Conservation (phyloP, 2,888 invertebrate species). For the Diplazon laetatorius region DNA sequence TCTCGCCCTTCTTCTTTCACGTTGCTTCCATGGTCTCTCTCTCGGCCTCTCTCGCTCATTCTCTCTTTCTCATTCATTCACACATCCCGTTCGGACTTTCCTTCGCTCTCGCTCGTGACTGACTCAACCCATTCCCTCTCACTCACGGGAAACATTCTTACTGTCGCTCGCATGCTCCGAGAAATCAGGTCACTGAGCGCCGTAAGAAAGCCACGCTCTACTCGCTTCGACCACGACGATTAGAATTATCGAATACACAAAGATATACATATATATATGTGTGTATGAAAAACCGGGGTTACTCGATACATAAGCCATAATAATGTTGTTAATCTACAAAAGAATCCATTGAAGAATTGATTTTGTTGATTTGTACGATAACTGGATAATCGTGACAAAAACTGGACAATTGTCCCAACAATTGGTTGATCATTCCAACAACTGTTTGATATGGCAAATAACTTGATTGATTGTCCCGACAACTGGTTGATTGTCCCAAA, state of each 20-base stretch:
- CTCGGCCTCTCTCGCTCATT: slow-evolving; percentile 59
- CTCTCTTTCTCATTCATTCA: slow-evolving; percentile 62
- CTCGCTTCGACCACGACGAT: slow-evolving; percentile 75
- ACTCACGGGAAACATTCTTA: slow-evolving; percentile 78
- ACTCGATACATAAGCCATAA: too few relatives aligned
- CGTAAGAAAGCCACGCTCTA: slow-evolving; percentile 80
- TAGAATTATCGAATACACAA: slow-evolving; percentile 78
- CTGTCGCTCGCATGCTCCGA: slow-evolving; percentile 75
- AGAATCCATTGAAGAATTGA: too few relatives aligned
- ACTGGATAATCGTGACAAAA: too few relatives aligned
- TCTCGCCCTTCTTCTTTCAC: slow-evolving; percentile 52
- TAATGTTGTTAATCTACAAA: too few relatives aligned
- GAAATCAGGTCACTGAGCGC: slow-evolving; percentile 82
- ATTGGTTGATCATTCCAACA: too few relatives aligned
- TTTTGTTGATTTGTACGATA: too few relatives aligned
- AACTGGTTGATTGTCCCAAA: too few relatives aligned
- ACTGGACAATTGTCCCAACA: too few relatives aligned
- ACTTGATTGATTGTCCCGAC: too few relatives aligned
- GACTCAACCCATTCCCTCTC: slow-evolving; percentile 60
- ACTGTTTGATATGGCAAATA: too few relatives aligned
- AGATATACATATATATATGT: slow-evolving; percentile 58
- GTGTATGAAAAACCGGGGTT: neutral
- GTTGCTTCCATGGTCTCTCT: slow-evolving; percentile 57
- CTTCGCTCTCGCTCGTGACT: slow-evolving; percentile 59
- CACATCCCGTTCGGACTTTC: slow-evolving; percentile 58